Base-by-base conservation (phyloP, 2,797 vertebrate genomes). In the Acanthopagrus latus region DNA sequence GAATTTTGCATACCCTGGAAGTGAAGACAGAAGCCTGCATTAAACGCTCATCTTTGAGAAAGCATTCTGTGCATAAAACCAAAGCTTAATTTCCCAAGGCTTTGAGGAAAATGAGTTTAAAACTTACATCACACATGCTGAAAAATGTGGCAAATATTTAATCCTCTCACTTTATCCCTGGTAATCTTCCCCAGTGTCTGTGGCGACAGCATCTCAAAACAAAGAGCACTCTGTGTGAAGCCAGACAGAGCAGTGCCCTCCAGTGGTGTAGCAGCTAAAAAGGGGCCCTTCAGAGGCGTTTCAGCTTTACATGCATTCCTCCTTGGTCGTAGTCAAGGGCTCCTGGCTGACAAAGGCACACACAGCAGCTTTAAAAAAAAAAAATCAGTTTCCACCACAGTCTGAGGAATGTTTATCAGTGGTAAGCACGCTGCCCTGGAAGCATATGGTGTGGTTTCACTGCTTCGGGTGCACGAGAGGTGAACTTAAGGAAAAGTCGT, bases 321-420 rank as follows among this genome's bases (percentile, higher is more conserved):
- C 51, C 62, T 81, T 27, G 41, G 79, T 51, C 62, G 55, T 74
- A 80, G 86, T 88, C 86, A 82, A 82, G 65, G 74, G 81, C 87
- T 86, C 69, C 81, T 88, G 85, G 88, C 91, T 91, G 87, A 94
- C 91, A 92, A 94, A 93, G 88, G 75, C 88, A 85, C 86, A 89
- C 88, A 91, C 89, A 92, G 89, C 84, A 84, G 84, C 81, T 83
- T 86, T 64, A 54, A 73, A 68, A 76, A 81, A 76, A 81, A 82
- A 80, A 83, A 85, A 64, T 56, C 78, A 55, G 82, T 92, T 94
- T 91, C 89, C 90, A 92, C 91, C 93, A 89, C 90, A 93, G 91
- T 92, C 89, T 91, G 87, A 90, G 90, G 92, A 93, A 92, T 93
- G 93, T 94, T 94, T 93, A 94, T 94, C 93, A 91, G 91, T 82